These are phyloP conservation scores for Aphelinus atriplicis DNA, from an alignment of 1,140 invertebrate species.

Conservation along the genomic window DNA sequence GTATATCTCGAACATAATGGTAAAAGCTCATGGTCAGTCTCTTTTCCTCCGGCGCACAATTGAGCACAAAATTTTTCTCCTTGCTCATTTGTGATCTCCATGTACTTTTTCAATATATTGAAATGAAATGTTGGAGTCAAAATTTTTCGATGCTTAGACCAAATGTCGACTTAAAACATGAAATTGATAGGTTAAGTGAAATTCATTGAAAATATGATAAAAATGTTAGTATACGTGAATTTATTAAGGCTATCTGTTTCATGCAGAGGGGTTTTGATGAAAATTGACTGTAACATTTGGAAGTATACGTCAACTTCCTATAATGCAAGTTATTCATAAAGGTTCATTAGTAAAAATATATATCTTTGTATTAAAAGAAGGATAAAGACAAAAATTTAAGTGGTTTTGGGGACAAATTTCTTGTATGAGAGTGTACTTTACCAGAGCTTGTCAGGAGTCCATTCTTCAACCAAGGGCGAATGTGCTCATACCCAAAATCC, in stretches of 20 bases:
- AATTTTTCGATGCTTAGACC: constrained; percentile 81
- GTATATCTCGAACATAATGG: constrained; percentile 77
- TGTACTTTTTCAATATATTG: constrained; percentile 67
- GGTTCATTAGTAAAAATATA: no score
- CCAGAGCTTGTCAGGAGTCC: constrained; percentile 71
- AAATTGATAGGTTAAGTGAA: constrained; percentile 8
- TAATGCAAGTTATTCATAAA: no score
- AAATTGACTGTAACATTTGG: no score
- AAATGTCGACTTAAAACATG: constrained; percentile 74
- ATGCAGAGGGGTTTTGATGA: no score
- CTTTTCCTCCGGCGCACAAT: constrained; percentile 49
- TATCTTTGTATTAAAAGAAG: no score
- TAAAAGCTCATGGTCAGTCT: constrained; percentile 68
- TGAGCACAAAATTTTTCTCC: constrained; percentile 35
- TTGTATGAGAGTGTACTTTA: neutral
- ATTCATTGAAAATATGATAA: neutral
- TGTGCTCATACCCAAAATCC: constrained; percentile 66
- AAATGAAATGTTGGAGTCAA: constrained; percentile 92
- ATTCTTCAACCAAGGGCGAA: constrained; percentile 74
- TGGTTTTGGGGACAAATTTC: no score
- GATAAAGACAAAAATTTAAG: no score
- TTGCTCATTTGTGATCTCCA: constrained; percentile 49
- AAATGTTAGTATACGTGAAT: neutral
- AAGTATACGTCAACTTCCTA: no score
- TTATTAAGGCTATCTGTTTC: no score